These are phyloP conservation scores for Lycophotia porphyrea DNA, from an alignment of 2,888 invertebrate genomes.

Conservation along the genomic window DNA sequence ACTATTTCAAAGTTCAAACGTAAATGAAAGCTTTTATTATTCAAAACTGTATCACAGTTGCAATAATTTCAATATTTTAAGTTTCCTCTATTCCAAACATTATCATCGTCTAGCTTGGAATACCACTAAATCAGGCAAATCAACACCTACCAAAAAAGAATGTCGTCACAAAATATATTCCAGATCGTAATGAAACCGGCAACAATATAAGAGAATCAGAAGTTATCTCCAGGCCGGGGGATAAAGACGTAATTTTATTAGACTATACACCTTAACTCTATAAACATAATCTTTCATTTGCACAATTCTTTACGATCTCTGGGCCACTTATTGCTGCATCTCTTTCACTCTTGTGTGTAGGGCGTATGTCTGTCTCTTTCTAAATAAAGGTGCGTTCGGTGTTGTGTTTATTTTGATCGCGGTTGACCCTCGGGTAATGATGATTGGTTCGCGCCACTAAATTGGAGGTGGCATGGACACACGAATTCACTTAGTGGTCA, in stretches of 20 bases:
- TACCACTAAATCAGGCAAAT: constrained; percentile 5
- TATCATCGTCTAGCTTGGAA: not conserved
- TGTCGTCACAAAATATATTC: constrained; percentile 56
- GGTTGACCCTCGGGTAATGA: constrained; percentile 81
- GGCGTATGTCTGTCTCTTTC: constrained; percentile 68
- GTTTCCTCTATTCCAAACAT: not conserved
- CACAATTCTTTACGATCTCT: constrained; percentile 83
- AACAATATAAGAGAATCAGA: constrained; percentile 75
- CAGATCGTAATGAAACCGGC: constrained; percentile 61
- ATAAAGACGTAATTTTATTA: constrained; percentile 87
- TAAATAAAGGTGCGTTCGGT: constrained; percentile 77
- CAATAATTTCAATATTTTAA: not conserved
- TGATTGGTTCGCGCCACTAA: constrained; percentile 85
- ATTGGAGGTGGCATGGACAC: constrained; percentile 86
- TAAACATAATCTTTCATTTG: constrained; percentile 90
- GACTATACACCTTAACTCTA: constrained; percentile 86
- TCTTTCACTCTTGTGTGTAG: constrained; percentile 58
- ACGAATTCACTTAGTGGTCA: constrained; percentile 87
- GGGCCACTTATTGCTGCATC: constrained; percentile 70
- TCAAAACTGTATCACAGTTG: not conserved
- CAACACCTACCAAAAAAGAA: constrained; percentile 31
- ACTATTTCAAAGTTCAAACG: not conserved
- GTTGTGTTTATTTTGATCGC: constrained; percentile 72
- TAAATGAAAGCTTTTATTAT: not conserved
- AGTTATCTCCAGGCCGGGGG: constrained; percentile 76